Evolutionary conservation across 2,113 vertebrate species (phyloP).

Genomic region (Pelusios castaneus): DNA sequence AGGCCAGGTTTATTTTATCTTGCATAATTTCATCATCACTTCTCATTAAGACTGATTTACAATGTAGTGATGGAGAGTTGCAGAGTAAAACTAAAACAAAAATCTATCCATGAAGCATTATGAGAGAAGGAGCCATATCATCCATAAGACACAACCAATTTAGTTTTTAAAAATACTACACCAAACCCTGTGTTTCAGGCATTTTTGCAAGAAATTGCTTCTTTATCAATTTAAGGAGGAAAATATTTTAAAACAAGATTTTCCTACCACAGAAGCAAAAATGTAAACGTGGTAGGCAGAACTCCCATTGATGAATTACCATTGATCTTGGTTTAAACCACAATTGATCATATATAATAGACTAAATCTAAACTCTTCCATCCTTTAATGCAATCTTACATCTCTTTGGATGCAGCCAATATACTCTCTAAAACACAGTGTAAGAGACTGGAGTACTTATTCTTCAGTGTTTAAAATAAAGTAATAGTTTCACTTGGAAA

Average conservation of each 20-base stretch:
- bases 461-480: neutral
- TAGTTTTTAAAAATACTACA: neutral
- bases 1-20: neutral
- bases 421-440: neutral
- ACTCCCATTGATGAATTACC: neutral
- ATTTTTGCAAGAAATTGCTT: neutral
- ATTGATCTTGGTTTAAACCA: neutral
- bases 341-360: neutral
- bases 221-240: neutral
- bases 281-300: neutral
- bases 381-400: neutral
- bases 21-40: neutral
- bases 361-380: neutral
- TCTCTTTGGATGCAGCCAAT: neutral
- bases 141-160: neutral
- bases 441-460: neutral
- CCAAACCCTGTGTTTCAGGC: neutral
- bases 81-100: neutral
- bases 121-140: neutral
- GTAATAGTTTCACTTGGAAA: neutral
- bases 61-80: neutral
- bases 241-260: neutral
- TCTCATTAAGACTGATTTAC: neutral
- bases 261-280: neutral
- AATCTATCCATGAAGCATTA: neutral